A percentile compares a stretch with the other conserved stretches of the same genome.
These are phyloP conservation scores for Lycaena phlaeas DNA, from an alignment of 2,888 invertebrate genomes.

Conservation along the genomic window DNA sequence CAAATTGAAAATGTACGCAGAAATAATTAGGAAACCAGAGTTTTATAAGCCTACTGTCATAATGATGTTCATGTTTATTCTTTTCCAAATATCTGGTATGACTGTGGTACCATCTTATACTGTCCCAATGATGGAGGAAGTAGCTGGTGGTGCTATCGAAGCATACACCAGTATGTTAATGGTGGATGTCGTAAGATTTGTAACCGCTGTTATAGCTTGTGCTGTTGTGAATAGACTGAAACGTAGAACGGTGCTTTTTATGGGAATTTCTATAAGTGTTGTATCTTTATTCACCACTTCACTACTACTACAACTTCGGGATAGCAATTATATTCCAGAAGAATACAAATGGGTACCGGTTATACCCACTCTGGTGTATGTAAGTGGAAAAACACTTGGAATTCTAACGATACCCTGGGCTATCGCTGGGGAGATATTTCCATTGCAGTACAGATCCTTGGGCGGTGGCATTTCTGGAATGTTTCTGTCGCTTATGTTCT, in stretches of 20 bases:
- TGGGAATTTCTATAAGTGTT: slow-evolving; percentile 73
- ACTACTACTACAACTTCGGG: slow-evolving; percentile 46
- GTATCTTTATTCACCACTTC: slow-evolving; percentile 69
- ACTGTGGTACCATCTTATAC: slow-evolving; percentile 81
- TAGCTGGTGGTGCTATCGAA: slow-evolving; percentile 72
- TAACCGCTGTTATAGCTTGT: slow-evolving; percentile 75
- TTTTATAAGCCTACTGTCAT: slow-evolving; percentile 75
- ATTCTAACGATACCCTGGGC: slow-evolving; percentile 80
- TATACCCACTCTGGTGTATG: slow-evolving; percentile 67
- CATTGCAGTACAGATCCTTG: slow-evolving; percentile 73
- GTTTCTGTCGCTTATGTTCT: slow-evolving; percentile 75
- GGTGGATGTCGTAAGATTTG: slow-evolving; percentile 75
- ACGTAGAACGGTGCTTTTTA: slow-evolving; percentile 73
- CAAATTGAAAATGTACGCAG: slow-evolving; percentile 38
- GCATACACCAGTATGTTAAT: slow-evolving; percentile 76
- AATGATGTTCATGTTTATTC: slow-evolving; percentile 76
- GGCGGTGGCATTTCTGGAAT: slow-evolving; percentile 78
- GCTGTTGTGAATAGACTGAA: slow-evolving; percentile 72
- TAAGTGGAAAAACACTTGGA: slow-evolving; percentile 73
- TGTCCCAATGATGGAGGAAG: slow-evolving; percentile 74
- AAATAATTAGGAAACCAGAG: slow-evolving; percentile 49
- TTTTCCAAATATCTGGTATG: slow-evolving; percentile 79
- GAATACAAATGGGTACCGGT: slow-evolving; percentile 57
- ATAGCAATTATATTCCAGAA: slow-evolving; percentile 40
- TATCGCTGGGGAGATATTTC: slow-evolving; percentile 80